A percentile compares a stretch with the other conserved stretches of the same genome.
These are phyloP conservation scores for Elaeidobius kamerunicus DNA, from an alignment of 2,888 invertebrate species.

Conservation along the genomic window DNA sequence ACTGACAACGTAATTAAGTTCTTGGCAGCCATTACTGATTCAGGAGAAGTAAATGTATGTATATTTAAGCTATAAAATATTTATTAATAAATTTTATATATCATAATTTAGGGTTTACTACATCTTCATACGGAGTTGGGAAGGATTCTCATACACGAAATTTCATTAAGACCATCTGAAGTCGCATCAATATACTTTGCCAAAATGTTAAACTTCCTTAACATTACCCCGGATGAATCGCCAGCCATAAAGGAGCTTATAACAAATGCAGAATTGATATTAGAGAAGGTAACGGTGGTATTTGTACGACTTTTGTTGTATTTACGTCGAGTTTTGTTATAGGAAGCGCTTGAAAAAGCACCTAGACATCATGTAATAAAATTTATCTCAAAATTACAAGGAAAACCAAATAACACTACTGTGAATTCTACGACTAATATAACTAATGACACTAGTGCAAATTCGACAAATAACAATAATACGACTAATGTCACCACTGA, in stretches of 20 bases:
- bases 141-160: conserved; percentile 7
- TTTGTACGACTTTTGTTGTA: neutral
- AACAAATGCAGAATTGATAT: conserved; percentile 13
- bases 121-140: conserved; percentile 15
- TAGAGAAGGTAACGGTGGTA: conserved; percentile 12
- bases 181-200: conserved; percentile 6
- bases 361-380: conserved; percentile 4
- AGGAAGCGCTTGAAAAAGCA: conserved; percentile 16
- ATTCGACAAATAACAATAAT: too few species aligned
- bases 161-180: conserved; percentile 10
- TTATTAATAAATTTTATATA: conserved; percentile 1
- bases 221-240: conserved; percentile 4
- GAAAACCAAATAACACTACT: neutral
- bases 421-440: neutral
- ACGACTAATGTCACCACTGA: neutral
- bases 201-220: conserved; percentile 13
- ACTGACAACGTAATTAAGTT: conserved; percentile 30
- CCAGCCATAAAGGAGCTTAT: conserved; percentile 12
- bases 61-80: neutral
- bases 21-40: conserved; percentile 17
- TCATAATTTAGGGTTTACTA: conserved; percentile 3
- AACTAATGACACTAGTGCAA: neutral
- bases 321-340: conserved; percentile 1
- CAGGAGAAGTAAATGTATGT: conserved; percentile 25
- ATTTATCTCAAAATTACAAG: conserved; percentile 7